phyloP scores from a whole-genome alignment of 2,888 invertebrate genomes.

The Pilophorus perplexus region DNA sequence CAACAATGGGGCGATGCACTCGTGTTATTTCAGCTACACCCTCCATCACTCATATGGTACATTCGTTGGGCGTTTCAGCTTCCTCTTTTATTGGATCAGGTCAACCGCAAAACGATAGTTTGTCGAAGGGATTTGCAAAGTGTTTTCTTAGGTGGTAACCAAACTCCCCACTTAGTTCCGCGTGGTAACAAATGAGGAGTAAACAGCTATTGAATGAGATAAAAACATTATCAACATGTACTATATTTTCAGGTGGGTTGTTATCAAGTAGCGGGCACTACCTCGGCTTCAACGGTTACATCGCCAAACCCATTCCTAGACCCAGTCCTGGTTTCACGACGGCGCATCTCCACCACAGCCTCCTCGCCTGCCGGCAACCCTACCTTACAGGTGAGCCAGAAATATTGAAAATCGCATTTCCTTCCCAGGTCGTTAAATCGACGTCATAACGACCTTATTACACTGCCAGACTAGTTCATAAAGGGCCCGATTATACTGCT shows the following conservation, averaged over 20 bases:
- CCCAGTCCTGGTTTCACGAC: constrained; percentile 61
- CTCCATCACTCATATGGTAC: constrained; percentile 1
- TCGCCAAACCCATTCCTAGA: constrained; percentile 64
- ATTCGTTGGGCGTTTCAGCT: constrained; percentile 7
- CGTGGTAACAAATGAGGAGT: background rate
- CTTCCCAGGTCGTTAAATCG: too few species aligned
- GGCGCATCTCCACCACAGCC: constrained; percentile 72
- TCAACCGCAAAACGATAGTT: constrained; percentile 18
- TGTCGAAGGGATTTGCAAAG: constrained; percentile 6
- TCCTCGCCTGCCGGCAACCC: constrained; percentile 80
- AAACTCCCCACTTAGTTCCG: constrained; percentile 16
- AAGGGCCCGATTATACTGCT: background rate
- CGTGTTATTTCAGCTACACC: constrained; percentile 34
- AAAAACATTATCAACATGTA: too few species aligned
- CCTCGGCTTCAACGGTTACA: constrained; percentile 45
- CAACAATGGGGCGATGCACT: constrained; percentile 19
- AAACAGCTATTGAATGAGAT: background rate
- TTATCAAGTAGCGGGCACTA: constrained; percentile 44
- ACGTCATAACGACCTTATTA: too few species aligned
- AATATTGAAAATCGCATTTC: too few species aligned
- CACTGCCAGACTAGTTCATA: background rate
- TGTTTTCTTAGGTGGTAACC: constrained; percentile 36
- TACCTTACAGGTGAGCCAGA: constrained; percentile 71
- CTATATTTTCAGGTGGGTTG: constrained; percentile 30
- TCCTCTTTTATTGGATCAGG: constrained; percentile 10